Percentiles rank a stretch among this genome's conserved stretches.
Evolutionary conservation across 1,140 invertebrate species (phyloP).

Genomic region (Diorhabda sublineata): DNA sequence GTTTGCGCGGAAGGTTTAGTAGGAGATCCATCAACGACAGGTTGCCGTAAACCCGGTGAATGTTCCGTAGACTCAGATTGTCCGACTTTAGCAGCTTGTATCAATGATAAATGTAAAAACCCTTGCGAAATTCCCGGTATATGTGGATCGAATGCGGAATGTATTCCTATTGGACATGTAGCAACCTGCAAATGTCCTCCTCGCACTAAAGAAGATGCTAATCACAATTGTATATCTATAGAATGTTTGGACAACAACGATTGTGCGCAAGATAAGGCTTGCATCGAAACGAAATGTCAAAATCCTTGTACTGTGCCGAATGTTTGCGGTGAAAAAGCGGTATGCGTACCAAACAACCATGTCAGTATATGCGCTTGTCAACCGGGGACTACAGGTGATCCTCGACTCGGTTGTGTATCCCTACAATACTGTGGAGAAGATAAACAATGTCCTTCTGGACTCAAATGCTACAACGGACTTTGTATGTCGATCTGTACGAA

Average conservation of each 20-base stretch:
- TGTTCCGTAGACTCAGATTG: constrained; percentile 78
- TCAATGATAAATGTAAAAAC: constrained; percentile 73
- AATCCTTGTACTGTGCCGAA: constrained; percentile 76
- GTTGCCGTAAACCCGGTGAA: constrained; percentile 73
- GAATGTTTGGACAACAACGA: constrained; percentile 79
- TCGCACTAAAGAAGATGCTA: constrained; percentile 72
- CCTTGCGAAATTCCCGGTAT: constrained; percentile 63
- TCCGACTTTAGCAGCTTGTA: constrained; percentile 69
- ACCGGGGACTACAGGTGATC: constrained; percentile 79
- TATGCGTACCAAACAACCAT: constrained; percentile 67
- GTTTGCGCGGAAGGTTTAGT: constrained; percentile 73
- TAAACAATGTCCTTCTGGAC: constrained; percentile 72
- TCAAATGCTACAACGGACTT: constrained; percentile 75
- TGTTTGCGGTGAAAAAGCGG: constrained; percentile 75
- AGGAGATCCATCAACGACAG: constrained; percentile 64
- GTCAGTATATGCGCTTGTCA: constrained; percentile 75
- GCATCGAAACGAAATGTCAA: constrained; percentile 73
- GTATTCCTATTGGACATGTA: constrained; percentile 61
- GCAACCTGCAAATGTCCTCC: constrained; percentile 70
- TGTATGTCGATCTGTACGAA: constrained; percentile 72
- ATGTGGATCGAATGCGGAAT: constrained; percentile 75
- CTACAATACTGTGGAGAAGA: constrained; percentile 75
- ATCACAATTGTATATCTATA: constrained; percentile 62
- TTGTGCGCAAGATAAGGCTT: constrained; percentile 66
- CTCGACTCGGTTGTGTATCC: constrained; percentile 73